Conservation (phyloP, 2,888 invertebrate species). For the Hoplodrina ambigua region DNA sequence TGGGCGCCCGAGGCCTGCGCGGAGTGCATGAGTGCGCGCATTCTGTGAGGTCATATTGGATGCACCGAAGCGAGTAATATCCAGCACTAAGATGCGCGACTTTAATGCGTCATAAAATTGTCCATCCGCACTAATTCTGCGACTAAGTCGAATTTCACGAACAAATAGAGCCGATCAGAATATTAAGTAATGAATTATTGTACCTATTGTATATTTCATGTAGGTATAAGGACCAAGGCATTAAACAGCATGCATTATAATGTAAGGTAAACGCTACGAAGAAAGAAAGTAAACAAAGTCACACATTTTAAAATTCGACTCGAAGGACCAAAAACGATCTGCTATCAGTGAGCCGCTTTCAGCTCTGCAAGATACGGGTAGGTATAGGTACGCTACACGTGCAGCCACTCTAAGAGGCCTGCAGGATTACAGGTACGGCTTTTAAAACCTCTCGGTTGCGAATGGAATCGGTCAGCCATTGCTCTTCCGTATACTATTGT, state of each 20-base stretch:
- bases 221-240: not conserved
- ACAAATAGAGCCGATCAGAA: not conserved
- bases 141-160: not conserved
- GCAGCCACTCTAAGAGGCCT: slow-evolving; percentile 8
- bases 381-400: too few species aligned
- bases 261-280: too few species aligned
- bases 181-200: not conserved
- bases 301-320: not conserved
- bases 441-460: not conserved
- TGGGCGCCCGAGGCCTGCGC: not conserved
- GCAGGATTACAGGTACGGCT: slow-evolving; percentile 10
- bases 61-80: slow-evolving; percentile 15
- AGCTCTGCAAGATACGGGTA: not conserved
- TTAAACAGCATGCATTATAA: not conserved
- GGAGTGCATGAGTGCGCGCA: slow-evolving; percentile 3
- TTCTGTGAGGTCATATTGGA: slow-evolving; percentile 3
- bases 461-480: not conserved
- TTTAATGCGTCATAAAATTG: slow-evolving; percentile 9
- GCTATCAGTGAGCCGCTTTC: slow-evolving; percentile 4
- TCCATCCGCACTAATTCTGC: slow-evolving; percentile 3
- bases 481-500: not conserved
- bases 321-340: not conserved
- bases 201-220: not conserved
- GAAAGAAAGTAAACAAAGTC: not conserved
- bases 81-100: slow-evolving; percentile 7